phyloP scores from a whole-genome alignment of 2,797 vertebrate species.

The Xyrichtys novacula region DNA sequence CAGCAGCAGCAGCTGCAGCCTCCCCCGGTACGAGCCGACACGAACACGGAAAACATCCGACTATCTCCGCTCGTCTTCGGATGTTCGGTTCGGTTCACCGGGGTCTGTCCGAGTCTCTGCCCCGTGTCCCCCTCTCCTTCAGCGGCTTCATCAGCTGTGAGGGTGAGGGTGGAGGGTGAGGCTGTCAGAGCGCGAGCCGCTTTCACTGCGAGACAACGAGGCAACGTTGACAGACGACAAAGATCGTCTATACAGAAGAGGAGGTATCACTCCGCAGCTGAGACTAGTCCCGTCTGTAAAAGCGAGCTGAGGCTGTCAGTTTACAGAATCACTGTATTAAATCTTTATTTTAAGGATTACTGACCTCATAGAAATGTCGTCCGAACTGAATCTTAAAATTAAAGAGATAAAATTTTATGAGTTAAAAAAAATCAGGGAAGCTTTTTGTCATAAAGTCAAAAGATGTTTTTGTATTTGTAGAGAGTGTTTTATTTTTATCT shows the following conservation, averaged over 20 bases:
- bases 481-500: no score
- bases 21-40: slow-evolving; percentile 19
- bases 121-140: neutral
- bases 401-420: no score
- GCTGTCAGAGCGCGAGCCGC: slow-evolving; percentile 7
- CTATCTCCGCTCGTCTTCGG: neutral
- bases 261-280: slow-evolving; percentile 42
- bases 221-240: slow-evolving; percentile 44
- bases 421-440: no score
- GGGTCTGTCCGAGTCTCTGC: neutral
- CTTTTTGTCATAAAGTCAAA: no score
- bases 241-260: neutral
- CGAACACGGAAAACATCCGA: slow-evolving; percentile 39
- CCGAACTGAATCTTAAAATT: no score
- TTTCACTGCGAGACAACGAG: slow-evolving; percentile 36
- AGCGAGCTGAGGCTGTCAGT: neutral
- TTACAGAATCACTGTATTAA: no score
- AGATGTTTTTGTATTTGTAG: no score
- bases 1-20: no score
- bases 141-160: slow-evolving; percentile 1
- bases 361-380: no score
- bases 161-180: slow-evolving; percentile 39
- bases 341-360: no score
- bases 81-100: neutral
- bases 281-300: neutral